Percentiles rank a stretch among this genome's conserved stretches.
phyloP scores from a whole-genome alignment of 2,113 vertebrate species.

The Catharus bicknelli region DNA sequence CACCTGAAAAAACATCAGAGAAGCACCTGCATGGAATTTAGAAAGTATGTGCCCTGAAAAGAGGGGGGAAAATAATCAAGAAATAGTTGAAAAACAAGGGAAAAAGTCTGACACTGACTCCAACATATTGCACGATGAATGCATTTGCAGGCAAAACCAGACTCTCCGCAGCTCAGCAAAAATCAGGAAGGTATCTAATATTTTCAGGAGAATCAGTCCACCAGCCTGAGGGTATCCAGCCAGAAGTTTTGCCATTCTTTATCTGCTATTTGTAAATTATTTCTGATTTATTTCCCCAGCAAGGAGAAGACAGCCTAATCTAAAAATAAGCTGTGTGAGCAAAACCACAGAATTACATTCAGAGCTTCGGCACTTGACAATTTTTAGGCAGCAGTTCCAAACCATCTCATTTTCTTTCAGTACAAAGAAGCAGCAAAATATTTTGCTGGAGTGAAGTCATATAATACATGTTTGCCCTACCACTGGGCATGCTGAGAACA shows the following conservation, averaged over 20 bases:
- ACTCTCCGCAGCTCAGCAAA: background rate
- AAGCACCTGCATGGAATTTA: background rate
- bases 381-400: conserved; percentile 13
- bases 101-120: background rate
- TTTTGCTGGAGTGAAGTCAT: background rate
- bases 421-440: conserved; percentile 19
- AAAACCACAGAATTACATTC: conserved; percentile 44
- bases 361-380: background rate
- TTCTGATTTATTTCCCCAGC: conserved; percentile 33
- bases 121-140: background rate
- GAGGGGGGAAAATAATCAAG: background rate
- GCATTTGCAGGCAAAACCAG: background rate
- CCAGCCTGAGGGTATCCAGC: background rate
- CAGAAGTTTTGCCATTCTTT: background rate
- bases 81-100: background rate
- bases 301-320: conserved; percentile 20
- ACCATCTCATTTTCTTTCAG: background rate
- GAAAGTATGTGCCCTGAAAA: background rate
- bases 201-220: background rate
- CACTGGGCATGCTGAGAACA: background rate
- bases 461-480: background rate
- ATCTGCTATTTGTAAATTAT: conserved; percentile 7
- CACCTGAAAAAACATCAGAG: background rate
- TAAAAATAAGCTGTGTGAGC: conserved; percentile 49
- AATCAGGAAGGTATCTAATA: background rate